These are phyloP conservation scores for Hemicrepidius hirtus DNA, from an alignment of 2,888 invertebrate genomes.

Conservation along the genomic window DNA sequence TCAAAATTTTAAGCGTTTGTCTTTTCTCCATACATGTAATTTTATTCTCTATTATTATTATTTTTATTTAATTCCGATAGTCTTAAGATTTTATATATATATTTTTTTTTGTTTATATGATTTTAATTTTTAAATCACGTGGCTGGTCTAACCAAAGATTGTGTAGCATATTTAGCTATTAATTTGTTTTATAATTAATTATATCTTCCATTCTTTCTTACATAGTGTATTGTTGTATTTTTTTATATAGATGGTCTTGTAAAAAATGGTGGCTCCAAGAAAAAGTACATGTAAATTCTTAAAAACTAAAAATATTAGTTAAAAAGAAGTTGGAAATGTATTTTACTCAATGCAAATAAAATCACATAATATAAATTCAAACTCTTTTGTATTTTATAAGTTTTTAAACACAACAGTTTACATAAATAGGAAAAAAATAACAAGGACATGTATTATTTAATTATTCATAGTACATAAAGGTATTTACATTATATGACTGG, in stretches of 20 bases:
- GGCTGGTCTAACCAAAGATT: constrained; percentile 73
- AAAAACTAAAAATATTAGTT: constrained; percentile 63
- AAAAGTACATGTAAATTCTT: constrained; percentile 70
- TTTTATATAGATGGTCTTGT: constrained; percentile 61
- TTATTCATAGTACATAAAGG: not conserved
- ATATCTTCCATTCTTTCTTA: constrained; percentile 48
- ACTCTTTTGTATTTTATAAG: constrained; percentile 18
- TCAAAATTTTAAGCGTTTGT: constrained; percentile 42
- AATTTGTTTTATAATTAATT: constrained; percentile 50
- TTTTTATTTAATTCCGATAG: constrained; percentile 52
- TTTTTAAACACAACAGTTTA: constrained; percentile 10
- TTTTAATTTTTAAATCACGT: constrained; percentile 59
- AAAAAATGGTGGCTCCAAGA: constrained; percentile 67
- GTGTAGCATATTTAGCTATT: constrained; percentile 69
- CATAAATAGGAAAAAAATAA: constrained; percentile 18
- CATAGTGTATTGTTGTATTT: constrained; percentile 58
- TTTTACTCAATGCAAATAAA: constrained; percentile 70
- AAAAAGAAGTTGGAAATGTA: constrained; percentile 70
- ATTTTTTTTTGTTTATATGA: constrained; percentile 30
- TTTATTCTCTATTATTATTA: too few relatives aligned
- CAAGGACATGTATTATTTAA: constrained; percentile 1
- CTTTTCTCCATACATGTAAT: constrained; percentile 47
- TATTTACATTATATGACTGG: constrained; percentile 23
- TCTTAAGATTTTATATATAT: constrained; percentile 30
- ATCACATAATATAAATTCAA: constrained; percentile 55